Evolutionary conservation across 1,140 invertebrate species (phyloP).

Genomic region (Megalonaias nervosa): DNA sequence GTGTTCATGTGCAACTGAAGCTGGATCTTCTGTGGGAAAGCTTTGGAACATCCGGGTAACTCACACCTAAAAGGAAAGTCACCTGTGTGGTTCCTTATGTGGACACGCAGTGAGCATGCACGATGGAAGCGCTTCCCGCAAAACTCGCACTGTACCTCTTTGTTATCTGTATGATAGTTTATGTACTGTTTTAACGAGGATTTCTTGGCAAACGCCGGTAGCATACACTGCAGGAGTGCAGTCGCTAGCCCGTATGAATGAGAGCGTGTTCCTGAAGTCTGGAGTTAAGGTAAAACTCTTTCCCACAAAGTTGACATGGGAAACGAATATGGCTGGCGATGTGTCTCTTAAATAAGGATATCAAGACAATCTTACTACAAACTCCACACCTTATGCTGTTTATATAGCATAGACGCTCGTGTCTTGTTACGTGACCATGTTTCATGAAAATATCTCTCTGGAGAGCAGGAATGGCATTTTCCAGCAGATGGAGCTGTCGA

Average conservation of each 20-base stretch:
- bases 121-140: too few relatives aligned
- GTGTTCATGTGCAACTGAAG: constrained; percentile 30
- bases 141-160: too few relatives aligned
- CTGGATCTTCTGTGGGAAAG: too few relatives aligned
- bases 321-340: constrained; percentile 30
- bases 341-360: constrained; percentile 32
- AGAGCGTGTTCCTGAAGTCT: constrained; percentile 42
- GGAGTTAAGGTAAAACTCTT: constrained; percentile 28
- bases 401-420: constrained; percentile 4
- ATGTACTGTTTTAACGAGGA: constrained; percentile 27
- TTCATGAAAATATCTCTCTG: too few relatives aligned
- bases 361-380: constrained; percentile 27
- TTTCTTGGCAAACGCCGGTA: constrained; percentile 80
- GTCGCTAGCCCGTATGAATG: constrained; percentile 87
- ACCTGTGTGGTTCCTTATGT: too few relatives aligned
- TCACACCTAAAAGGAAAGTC: too few relatives aligned
- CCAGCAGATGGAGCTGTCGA: constrained; percentile 4
- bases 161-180: constrained; percentile 24
- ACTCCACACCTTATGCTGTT: constrained; percentile 24
- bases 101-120: too few relatives aligned
- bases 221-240: constrained; percentile 90
- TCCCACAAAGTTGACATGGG: constrained; percentile 18
- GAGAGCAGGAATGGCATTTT: too few relatives aligned
- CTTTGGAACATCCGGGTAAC: too few relatives aligned
- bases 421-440: too few relatives aligned